These are phyloP conservation scores for Lepus europaeus DNA, from an alignment of 2,113 vertebrate genomes.

Conservation along the genomic window DNA sequence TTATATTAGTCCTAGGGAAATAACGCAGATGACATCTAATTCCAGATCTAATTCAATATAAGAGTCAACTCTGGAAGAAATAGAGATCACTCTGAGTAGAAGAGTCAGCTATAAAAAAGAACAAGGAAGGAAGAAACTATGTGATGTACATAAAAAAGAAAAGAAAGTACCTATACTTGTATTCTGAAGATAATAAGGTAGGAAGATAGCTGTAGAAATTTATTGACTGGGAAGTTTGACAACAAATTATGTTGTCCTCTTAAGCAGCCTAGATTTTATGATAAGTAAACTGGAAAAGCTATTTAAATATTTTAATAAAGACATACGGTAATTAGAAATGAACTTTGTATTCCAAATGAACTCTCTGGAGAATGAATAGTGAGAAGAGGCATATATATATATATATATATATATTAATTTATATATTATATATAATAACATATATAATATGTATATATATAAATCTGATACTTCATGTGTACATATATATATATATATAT, in stretches of 20 bases:
- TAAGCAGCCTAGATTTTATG: background rate
- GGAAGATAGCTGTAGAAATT: background rate
- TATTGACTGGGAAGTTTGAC: background rate
- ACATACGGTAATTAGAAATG: background rate
- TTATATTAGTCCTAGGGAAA: background rate
- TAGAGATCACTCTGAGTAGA: background rate
- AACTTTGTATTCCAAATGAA: background rate
- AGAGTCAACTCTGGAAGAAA: background rate
- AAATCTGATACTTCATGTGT: too few relatives aligned
- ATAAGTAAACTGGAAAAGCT: background rate
- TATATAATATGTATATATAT: too few relatives aligned
- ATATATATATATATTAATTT: too few relatives aligned
- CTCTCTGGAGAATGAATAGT: background rate
- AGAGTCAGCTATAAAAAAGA: background rate
- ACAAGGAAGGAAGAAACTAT: background rate
- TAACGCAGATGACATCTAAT: background rate
- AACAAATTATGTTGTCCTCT: background rate
- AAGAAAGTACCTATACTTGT: rapidly evolving
- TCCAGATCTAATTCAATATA: background rate
- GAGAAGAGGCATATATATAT: background rate
- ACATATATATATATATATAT: too few relatives aligned
- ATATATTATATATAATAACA: too few relatives aligned
- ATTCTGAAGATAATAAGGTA: background rate
- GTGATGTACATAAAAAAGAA: background rate
- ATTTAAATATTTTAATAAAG: background rate